Evolutionary conservation across 2,113 vertebrate species (phyloP).

Genomic region (Synodontis membranacea): DNA sequence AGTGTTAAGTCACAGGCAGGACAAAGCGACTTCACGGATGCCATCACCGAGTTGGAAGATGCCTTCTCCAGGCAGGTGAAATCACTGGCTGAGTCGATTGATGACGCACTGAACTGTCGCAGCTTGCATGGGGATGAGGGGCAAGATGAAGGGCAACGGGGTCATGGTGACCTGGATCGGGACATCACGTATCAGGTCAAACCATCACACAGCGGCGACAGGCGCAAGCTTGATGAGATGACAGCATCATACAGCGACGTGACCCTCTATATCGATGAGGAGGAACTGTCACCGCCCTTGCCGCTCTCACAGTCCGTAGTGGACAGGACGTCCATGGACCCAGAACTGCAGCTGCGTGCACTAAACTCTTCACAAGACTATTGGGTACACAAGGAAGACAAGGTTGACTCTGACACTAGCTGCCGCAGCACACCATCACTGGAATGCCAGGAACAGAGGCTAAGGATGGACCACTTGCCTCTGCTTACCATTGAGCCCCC

Average conservation of each 20-base stretch:
- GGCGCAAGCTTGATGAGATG: slow-evolving; percentile 89
- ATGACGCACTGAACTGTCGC: slow-evolving; percentile 93
- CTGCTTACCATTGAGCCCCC: slow-evolving; percentile 92
- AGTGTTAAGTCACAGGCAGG: slow-evolving; percentile 78
- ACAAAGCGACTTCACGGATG: slow-evolving; percentile 85
- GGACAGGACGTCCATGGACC: slow-evolving; percentile 83
- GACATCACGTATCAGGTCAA: slow-evolving; percentile 73
- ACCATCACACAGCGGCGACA: slow-evolving; percentile 74
- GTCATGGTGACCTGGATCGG: slow-evolving; percentile 73
- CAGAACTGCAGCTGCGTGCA: slow-evolving; percentile 81
- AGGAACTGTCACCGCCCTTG: slow-evolving; percentile 90
- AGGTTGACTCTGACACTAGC: slow-evolving; percentile 85
- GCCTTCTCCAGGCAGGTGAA: slow-evolving; percentile 97
- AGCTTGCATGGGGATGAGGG: slow-evolving; percentile 86
- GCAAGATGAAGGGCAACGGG: slow-evolving; percentile 70
- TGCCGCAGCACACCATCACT: slow-evolving; percentile 90
- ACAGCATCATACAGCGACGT: slow-evolving; percentile 94
- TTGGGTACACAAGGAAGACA: slow-evolving; percentile 91
- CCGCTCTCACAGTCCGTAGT: slow-evolving; percentile 81
- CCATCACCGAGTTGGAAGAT: slow-evolving; percentile 95
- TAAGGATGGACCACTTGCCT: slow-evolving; percentile 86
- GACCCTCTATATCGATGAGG: slow-evolving; percentile 94
- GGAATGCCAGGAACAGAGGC: slow-evolving; percentile 85
- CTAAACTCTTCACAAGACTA: slow-evolving; percentile 85
- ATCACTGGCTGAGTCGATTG: slow-evolving; percentile 94